Evolutionary conservation across 2,888 invertebrate species (phyloP), one percentile per base, ranked within the genome.

Genomic region (Drosophila siamana): DNA sequence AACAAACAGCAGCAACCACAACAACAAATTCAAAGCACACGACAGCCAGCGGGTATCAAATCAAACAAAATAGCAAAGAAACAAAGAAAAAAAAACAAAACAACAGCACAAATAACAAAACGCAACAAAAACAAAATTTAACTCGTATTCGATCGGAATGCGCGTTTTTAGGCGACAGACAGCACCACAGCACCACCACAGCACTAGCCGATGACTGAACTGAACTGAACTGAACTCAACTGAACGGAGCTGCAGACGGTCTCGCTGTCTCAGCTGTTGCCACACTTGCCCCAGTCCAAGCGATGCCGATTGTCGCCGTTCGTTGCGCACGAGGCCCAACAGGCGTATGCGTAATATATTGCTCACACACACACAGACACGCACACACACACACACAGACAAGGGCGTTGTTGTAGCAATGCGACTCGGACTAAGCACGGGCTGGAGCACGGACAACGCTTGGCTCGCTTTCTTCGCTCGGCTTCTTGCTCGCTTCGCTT

Each of bases 331-430:
- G 77, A 67, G 72, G 72, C 77, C 33, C 62, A 71, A 40, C 59
- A 60, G 66, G 72, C 74, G 77, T 74, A 74, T 74, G 59, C 77
- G 74, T 71, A 76, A 72, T 57, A 56, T 50, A 33, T n/a, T n/a
- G 13, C 8, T 1, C 7, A 30, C 7, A 38, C 11, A 30, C n/a
- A 41, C 28, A 36, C 44, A 43, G n/a, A n/a, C 9, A 36, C n/a
- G 36, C 24, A 43, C 16, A 51, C 13, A 33, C 22, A 22, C 26
- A 16, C 24, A 5, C 24, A 36, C 8, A 51, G 7, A 3, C 19
- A n/a, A n/a, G n/a, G n/a, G n/a, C n/a, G n/a, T n/a, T n/a, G n/a
- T n/a, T n/a, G 19, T 3, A 19, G 19, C 3, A 30, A 6, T 30
- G 19, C 1, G 6, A 43, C 28, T 40, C 22, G 11, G 47, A 13